Conservation (phyloP, 1,140 invertebrate genomes). For the Euwallacea fornicatus region DNA sequence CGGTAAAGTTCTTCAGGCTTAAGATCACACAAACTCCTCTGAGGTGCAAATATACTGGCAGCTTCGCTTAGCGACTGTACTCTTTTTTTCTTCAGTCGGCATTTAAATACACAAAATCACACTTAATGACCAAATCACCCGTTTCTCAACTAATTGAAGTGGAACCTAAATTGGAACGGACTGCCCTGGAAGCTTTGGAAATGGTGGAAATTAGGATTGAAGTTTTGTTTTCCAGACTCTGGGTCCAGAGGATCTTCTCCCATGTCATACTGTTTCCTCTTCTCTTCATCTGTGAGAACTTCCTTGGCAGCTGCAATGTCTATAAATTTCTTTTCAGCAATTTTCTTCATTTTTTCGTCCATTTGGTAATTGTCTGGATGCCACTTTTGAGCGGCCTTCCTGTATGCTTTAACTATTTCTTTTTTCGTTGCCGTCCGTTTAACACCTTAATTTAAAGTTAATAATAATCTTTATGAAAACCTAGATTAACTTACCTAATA, state of each 20-base stretch:
- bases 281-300: conserved; percentile 85
- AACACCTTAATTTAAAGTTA: conserved; percentile 60
- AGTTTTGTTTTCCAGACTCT: conserved; percentile 71
- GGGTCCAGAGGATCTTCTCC: conserved; percentile 98
- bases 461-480: too few species aligned
- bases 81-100: too few species aligned
- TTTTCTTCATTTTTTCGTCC: conserved; percentile 85
- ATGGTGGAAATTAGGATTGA: conserved; percentile 66
- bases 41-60: too few species aligned
- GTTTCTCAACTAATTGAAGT: conserved; percentile 68
- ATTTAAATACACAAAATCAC: too few species aligned
- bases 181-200: conserved; percentile 87
- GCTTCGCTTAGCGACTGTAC: too few species aligned
- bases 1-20: too few species aligned
- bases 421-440: conserved; percentile 85
- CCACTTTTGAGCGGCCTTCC: conserved; percentile 97
- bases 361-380: conserved; percentile 96
- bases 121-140: not conserved
- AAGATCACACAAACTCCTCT: too few species aligned
- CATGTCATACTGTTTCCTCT: conserved; percentile 88
- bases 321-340: conserved; percentile 97
- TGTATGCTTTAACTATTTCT: conserved; percentile 95
- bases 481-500: conserved; percentile 53
- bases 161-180: conserved; percentile 96
- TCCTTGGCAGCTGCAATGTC: conserved; percentile 99